phyloP scores from a whole-genome alignment of 2,797 vertebrate species.

The Propithecus deckenii region DNA sequence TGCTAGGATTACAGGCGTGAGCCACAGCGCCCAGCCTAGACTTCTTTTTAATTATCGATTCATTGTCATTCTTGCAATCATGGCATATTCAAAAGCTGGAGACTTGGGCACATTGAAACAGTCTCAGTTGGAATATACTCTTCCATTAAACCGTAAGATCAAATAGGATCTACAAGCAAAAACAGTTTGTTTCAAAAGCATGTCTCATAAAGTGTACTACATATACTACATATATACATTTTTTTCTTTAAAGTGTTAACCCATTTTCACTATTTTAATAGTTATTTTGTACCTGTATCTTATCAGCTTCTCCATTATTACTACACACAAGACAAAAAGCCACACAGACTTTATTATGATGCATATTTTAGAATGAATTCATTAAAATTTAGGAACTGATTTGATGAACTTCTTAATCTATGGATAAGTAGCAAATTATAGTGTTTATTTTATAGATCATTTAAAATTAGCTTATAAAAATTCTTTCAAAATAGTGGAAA shows the following conservation, averaged over 20 bases:
- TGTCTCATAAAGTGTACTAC: background rate
- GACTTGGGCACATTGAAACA: background rate
- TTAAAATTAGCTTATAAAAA: background rate
- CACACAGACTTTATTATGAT: background rate
- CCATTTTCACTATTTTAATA: background rate
- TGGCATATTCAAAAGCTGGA: background rate
- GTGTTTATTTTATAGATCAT: background rate
- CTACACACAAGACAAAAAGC: background rate
- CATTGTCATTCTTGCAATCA: background rate
- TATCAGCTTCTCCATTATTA: background rate
- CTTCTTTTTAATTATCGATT: background rate
- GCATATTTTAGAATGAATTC: background rate
- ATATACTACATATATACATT: too few relatives aligned
- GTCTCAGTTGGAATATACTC: background rate
- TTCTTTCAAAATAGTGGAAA: background rate
- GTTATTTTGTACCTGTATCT: background rate
- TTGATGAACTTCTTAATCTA: background rate
- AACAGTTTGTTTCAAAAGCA: background rate
- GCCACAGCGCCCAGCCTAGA: too few relatives aligned
- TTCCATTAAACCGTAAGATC: too few relatives aligned
- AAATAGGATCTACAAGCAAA: background rate
- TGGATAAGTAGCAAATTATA: background rate
- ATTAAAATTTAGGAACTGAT: background rate
- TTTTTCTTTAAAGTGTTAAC: background rate
- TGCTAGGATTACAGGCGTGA: too few relatives aligned